A percentile compares a stretch with the other conserved stretches of the same genome.
These are phyloP conservation scores for Chondrosia reniformis DNA, from an alignment of 37 sponge, comb jelly and placozoan genomes.

Conservation along the genomic window DNA sequence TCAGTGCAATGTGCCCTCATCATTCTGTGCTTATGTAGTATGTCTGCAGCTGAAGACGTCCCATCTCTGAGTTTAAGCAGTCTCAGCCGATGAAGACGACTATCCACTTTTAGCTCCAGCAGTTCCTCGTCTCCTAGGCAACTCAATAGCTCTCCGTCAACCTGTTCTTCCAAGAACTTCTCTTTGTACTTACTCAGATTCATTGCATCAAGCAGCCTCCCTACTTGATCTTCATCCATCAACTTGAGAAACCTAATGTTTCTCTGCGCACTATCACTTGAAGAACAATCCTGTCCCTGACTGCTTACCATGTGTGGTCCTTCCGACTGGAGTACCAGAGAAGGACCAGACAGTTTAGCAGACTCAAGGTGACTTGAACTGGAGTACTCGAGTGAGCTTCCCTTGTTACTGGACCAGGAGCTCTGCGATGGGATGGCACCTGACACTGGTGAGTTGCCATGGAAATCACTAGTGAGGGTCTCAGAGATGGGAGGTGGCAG, in stretches of 20 bases:
- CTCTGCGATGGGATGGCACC: too few relatives aligned
- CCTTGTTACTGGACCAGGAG: too few relatives aligned
- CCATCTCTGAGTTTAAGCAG: background rate
- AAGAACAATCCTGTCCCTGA: too few relatives aligned
- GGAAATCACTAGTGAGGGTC: too few relatives aligned
- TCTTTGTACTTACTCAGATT: constrained; percentile 2
- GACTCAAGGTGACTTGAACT: too few relatives aligned
- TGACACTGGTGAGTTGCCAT: too few relatives aligned
- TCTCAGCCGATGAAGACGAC: constrained; percentile 12
- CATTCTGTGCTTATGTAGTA: too few relatives aligned
- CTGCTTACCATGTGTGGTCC: background rate
- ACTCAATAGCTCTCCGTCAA: constrained; percentile 1
- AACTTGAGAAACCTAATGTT: background rate
- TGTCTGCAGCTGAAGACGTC: background rate
- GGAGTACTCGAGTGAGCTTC: too few relatives aligned
- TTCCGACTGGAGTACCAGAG: background rate
- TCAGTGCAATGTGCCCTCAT: too few relatives aligned
- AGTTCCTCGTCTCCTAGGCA: constrained; percentile 3
- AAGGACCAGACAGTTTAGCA: too few relatives aligned
- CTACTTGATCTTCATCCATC: background rate
- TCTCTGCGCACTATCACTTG: too few relatives aligned
- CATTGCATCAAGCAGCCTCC: constrained; percentile 6
- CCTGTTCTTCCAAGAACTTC: constrained; percentile 7
- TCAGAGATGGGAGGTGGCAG: background rate
- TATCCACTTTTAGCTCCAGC: constrained; percentile 2